These are phyloP conservation scores for Ascaphus truei DNA, from an alignment of 2,113 vertebrate genomes.

Conservation along the genomic window DNA sequence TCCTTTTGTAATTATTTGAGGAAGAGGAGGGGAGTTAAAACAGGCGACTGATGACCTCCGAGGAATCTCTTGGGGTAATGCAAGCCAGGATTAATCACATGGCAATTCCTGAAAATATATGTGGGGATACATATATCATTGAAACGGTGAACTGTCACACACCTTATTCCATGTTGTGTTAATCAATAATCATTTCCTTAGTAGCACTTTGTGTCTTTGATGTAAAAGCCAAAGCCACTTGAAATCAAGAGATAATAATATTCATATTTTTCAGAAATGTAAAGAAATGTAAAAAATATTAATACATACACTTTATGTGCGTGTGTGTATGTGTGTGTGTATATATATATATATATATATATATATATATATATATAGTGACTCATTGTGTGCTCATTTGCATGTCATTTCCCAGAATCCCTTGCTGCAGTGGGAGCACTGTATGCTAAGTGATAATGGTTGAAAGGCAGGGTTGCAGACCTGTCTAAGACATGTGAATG, in stretches of 20 bases:
- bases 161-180: neutral
- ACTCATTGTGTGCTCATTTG: too few species aligned
- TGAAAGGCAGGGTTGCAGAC: too few species aligned
- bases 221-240: neutral
- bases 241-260: conserved; percentile 13
- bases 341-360: too few species aligned
- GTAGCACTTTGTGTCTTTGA: neutral
- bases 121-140: neutral
- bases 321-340: neutral
- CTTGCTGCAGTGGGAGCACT: too few species aligned
- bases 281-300: neutral
- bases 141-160: neutral
- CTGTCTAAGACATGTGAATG: too few species aligned
- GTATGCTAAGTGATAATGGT: too few species aligned
- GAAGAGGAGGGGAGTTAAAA: neutral
- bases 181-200: neutral
- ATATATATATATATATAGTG: too few species aligned
- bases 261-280: neutral
- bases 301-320: neutral
- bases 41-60: conserved; percentile 20
- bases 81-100: neutral
- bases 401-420: too few species aligned
- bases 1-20: conserved; percentile 30
- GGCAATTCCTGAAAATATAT: neutral
- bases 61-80: conserved; percentile 14